phyloP scores from a whole-genome alignment of 2,113 vertebrate species.

The Scolopax mira region DNA sequence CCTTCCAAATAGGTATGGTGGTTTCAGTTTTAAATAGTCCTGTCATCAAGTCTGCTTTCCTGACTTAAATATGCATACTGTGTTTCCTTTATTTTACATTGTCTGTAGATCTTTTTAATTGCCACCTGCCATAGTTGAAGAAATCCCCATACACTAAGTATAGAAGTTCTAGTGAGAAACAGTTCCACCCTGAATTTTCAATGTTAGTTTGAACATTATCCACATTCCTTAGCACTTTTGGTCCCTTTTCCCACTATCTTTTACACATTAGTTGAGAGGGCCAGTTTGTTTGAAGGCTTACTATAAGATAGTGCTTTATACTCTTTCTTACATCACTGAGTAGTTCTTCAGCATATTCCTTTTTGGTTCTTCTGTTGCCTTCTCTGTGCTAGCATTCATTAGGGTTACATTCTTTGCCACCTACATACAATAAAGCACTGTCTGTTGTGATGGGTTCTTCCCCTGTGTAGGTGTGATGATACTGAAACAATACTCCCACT shows the following conservation, averaged over 20 bases:
- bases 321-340: neutral
- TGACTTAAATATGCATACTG: neutral
- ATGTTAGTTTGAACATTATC: neutral
- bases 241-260: neutral
- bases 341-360: neutral
- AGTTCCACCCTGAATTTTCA: neutral
- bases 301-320: neutral
- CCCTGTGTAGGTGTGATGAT: neutral
- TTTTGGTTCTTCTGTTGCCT: neutral
- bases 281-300: neutral
- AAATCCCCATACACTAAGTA: neutral
- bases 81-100: neutral
- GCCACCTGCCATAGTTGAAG: neutral
- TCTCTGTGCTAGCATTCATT: neutral
- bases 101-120: neutral
- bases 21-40: neutral
- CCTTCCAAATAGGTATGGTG: neutral
- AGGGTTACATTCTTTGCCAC: neutral
- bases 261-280: neutral
- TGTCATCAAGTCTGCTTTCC: neutral
- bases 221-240: neutral
- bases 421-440: neutral
- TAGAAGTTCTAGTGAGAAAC: neutral
- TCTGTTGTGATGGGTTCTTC: neutral
- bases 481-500: neutral